Evolutionary conservation across 53 echinoderm and acorn worm genomes (phyloP).

Genomic region (Holothuria leucospilota): DNA sequence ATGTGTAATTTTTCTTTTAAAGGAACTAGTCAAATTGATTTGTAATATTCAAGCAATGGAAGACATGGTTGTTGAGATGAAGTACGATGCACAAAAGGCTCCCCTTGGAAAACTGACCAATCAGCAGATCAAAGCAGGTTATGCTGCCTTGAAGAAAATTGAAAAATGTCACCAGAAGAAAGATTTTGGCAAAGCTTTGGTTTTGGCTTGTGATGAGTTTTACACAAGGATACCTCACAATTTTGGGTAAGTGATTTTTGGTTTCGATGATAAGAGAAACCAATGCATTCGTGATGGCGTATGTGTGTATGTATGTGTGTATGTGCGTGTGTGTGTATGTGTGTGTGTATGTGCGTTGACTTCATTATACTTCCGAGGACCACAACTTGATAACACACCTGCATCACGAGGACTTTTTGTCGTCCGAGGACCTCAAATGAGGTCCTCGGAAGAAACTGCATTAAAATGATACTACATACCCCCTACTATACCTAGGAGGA

Average conservation of each 20-base stretch:
- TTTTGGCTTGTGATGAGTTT: conserved; percentile 93
- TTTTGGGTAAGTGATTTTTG: conserved; percentile 77
- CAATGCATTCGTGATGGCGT: too few relatives aligned
- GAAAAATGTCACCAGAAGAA: conserved; percentile 78
- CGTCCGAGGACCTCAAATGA: too few relatives aligned
- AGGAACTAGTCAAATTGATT: conserved; percentile 87
- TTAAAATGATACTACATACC: too few relatives aligned
- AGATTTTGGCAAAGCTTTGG: conserved; percentile 80
- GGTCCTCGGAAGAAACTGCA: too few relatives aligned
- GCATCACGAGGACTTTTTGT: too few relatives aligned
- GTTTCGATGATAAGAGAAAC: too few relatives aligned
- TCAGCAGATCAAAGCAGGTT: conserved; percentile 93
- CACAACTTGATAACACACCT: too few relatives aligned
- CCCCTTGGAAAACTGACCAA: conserved; percentile 94
- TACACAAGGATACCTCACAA: conserved; percentile 97
- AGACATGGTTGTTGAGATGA: conserved; percentile 97
- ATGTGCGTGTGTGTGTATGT: too few relatives aligned
- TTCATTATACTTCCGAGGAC: too few relatives aligned
- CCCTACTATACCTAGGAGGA: too few relatives aligned
- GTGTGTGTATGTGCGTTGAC: too few relatives aligned
- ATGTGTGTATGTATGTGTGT: too few relatives aligned
- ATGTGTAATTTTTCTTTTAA: neutral
- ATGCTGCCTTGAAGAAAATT: conserved; percentile 87
- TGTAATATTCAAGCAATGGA: conserved; percentile 96
- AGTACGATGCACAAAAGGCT: conserved; percentile 97